Percentiles rank a stretch among this genome's conserved stretches.
These are phyloP conservation scores for Cyphomyrus discorhynchus DNA, from an alignment of 2,113 vertebrate species.

Conservation along the genomic window DNA sequence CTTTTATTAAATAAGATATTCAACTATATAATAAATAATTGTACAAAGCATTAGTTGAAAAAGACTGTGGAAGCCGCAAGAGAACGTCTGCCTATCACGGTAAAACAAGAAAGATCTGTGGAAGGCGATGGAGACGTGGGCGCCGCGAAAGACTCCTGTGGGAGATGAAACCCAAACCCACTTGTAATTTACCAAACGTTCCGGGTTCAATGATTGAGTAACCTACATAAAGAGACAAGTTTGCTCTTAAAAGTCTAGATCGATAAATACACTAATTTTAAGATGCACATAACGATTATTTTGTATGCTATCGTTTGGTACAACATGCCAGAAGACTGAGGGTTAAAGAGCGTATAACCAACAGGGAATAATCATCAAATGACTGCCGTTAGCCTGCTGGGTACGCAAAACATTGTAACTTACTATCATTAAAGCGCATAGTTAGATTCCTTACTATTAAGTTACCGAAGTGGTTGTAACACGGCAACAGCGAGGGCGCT, in stretches of 20 bases:
- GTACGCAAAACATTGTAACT: background rate
- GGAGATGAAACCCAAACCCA: constrained; percentile 89
- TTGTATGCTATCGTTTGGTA: background rate
- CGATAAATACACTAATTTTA: constrained; percentile 61
- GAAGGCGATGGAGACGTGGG: constrained; percentile 38
- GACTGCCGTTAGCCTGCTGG: background rate
- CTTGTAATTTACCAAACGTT: constrained; percentile 86
- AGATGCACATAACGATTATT: background rate
- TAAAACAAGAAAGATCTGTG: background rate
- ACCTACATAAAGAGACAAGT: constrained; percentile 91
- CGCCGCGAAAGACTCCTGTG: constrained; percentile 73
- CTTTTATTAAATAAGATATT: background rate
- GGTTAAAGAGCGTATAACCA: background rate
- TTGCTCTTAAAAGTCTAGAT: constrained; percentile 76
- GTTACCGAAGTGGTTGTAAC: background rate
- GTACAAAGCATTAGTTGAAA: background rate
- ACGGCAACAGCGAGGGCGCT: background rate
- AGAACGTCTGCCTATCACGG: constrained; percentile 47
- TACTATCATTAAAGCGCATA: background rate
- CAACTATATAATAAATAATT: background rate
- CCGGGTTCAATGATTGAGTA: constrained; percentile 80
- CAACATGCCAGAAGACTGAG: background rate
- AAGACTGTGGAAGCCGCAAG: constrained; percentile 19
- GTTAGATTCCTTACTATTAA: background rate
- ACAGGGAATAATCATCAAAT: background rate